Evolutionary conservation across 1,140 invertebrate genomes (phyloP), one percentile per base, ranked within the genome.

Genomic region (Cyclina sinensis): DNA sequence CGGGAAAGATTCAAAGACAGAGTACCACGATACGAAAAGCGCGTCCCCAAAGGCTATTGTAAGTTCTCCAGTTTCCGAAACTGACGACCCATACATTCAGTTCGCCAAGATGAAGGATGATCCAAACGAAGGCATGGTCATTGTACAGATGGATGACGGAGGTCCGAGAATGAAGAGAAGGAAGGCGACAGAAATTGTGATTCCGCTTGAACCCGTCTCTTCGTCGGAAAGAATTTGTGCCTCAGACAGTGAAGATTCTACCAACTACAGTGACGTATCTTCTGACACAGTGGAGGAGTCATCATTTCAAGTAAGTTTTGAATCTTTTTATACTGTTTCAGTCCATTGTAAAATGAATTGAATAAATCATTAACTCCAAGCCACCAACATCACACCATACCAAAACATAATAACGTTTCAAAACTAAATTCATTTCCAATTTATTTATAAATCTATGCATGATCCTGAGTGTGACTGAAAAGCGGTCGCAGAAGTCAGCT

Each of bases 121-220:
- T 14, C 57, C 57, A 3, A 74, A 39, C 24, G 39, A 48, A 48
- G 70, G 70, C 9, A 74, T 74, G 35, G 70, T 74, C n/a, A 74
- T 74, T n/a, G 39, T 74, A 46, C 70, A 74, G n/a, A 74, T 74
- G 39, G 70, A 74, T 74, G 70, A 74, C 70, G 70, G 70, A 21
- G 39, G 70, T 46, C 35, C 35, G 9, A 74, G 39, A 24, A 18
- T 27, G 21, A 39, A 21, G 11, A 74, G 70, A 27, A 24, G 14
- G 12, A 43, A 7, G 12, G 0, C 37, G 4, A 48, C 37, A 7
- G 70, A 74, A 46, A 43, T 74, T 21, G 70, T 74, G 9, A 74
- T 74, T 4, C 70, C 70, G 0, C 18, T 39, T 16, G 24, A 39
- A 48, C 39, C 37, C 70, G 70, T 43, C 4, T 46, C 39, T 0